phyloP scores from a whole-genome alignment of 2,888 invertebrate genomes.

The Apamea monoglypha region DNA sequence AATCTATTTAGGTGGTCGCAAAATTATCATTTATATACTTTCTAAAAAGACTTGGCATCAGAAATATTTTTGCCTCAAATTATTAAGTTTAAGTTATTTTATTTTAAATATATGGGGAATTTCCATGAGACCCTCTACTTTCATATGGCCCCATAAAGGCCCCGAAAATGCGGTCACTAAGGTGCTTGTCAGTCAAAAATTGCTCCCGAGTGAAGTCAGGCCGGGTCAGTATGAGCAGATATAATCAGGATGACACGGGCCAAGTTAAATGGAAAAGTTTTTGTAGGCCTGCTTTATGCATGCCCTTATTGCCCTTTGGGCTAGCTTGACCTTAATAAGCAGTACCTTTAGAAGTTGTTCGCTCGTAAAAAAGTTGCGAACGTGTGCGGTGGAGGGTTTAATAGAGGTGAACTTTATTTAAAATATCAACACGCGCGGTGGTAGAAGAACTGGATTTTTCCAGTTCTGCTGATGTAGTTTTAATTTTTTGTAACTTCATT shows the following conservation, averaged over 20 bases:
- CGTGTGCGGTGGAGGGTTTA: slow-evolving; percentile 68
- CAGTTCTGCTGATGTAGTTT: slow-evolving; percentile 34
- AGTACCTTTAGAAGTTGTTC: slow-evolving; percentile 73
- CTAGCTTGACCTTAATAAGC: slow-evolving; percentile 77
- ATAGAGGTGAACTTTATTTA: slow-evolving; percentile 67
- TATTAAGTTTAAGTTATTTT: slow-evolving; percentile 9
- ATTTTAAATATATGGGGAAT: slow-evolving; percentile 2
- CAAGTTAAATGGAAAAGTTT: slow-evolving; percentile 88
- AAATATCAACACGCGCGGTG: slow-evolving; percentile 58
- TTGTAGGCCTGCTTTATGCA: slow-evolving; percentile 78
- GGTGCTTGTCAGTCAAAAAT: slow-evolving; percentile 62
- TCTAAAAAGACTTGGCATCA: background rate
- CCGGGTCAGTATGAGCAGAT: slow-evolving; percentile 70
- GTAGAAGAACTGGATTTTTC: slow-evolving; percentile 38
- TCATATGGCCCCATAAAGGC: slow-evolving; percentile 33
- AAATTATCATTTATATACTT: background rate
- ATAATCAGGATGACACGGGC: slow-evolving; percentile 81
- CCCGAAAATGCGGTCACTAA: slow-evolving; percentile 33
- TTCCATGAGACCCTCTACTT: slow-evolving; percentile 29
- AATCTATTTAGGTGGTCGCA: background rate
- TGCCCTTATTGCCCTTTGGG: slow-evolving; percentile 73
- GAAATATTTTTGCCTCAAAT: background rate
- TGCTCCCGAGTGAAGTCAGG: slow-evolving; percentile 66
- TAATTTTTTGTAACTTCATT: slow-evolving; percentile 27
- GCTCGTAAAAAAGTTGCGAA: slow-evolving; percentile 76